Evolutionary conservation across 2,888 invertebrate genomes (phyloP), one percentile per base, ranked within the genome.

Genomic region (Epinotia bilunana): DNA sequence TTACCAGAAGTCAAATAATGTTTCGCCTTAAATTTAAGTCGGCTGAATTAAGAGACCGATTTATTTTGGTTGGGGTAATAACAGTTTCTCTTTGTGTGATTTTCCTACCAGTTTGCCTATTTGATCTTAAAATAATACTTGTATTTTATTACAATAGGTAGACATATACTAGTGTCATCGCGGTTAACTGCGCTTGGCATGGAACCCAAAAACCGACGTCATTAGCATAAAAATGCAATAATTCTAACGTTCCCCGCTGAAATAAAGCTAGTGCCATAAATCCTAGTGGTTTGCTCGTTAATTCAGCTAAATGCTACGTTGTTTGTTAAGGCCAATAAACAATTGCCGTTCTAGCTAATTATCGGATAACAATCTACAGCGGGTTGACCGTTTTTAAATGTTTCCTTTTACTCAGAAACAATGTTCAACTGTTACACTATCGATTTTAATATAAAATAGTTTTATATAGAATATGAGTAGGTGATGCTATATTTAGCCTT

Each of bases 151-250:
- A 28, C 28, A 64, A n/a, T 49, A 20, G 57, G 9, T 57, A 23
- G 20, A n/a, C 49, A 12, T 43, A 43, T 43, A 20, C 46, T 33
- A 57, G 33, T 63, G 62, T 74, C 65, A 61, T 46, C 53, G 74
- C 61, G 65, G 60, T 71, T 65, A 67, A 65, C 74, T 71, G 70
- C 43, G 55, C 69, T 73, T 76, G 73, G 76, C 76, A 76, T 64
- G 70, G 60, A 73, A 73, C 70, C 68, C 73, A 65, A 76, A 76
- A 76, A 61, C 69, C 70, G 73, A 60, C 70, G 73, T 65, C 73
- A 70, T 76, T 76, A 73, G 46, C 73, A 76, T 76, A 76, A 76
- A 76, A 76, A 76, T 76, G 76, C 76, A 67, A 73, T 76, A 76
- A 76, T 73, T 76, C 73, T 73, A 70, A 70, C 70, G 57, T 70